Conservation (phyloP, 2,113 vertebrate genomes). For the Pseudorectes ferrugineus region DNA sequence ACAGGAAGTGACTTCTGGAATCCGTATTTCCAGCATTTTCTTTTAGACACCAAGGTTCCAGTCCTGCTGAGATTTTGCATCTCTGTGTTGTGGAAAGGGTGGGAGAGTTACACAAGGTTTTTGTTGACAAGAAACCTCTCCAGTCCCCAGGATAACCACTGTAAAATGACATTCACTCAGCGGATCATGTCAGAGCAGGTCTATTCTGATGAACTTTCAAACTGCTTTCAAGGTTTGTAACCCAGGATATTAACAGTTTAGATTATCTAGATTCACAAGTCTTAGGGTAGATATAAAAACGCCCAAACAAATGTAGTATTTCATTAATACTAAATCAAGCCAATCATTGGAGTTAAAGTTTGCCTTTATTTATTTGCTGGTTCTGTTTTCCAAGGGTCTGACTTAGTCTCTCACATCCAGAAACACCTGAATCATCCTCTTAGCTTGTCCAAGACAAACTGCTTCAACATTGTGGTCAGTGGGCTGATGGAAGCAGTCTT, state of each 20-base stretch:
- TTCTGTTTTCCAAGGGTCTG: background rate
- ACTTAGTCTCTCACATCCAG: background rate
- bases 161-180: background rate
- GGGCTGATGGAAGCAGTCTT: background rate
- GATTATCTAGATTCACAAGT: background rate
- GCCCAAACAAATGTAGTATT: background rate
- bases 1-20: background rate
- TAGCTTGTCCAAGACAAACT: background rate
- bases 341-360: background rate
- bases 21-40: background rate
- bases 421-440: background rate
- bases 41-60: background rate
- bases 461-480: background rate
- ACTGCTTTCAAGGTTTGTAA: background rate
- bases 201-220: background rate
- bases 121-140: background rate
- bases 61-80: background rate
- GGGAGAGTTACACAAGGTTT: background rate
- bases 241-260: background rate
- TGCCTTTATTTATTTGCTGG: background rate
- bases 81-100: background rate
- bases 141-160: background rate
- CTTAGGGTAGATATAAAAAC: background rate
- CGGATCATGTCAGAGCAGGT: background rate
- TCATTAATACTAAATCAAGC: background rate